These are phyloP conservation scores for Cheilosia impressa DNA, from an alignment of 2,888 invertebrate species.

Conservation along the genomic window DNA sequence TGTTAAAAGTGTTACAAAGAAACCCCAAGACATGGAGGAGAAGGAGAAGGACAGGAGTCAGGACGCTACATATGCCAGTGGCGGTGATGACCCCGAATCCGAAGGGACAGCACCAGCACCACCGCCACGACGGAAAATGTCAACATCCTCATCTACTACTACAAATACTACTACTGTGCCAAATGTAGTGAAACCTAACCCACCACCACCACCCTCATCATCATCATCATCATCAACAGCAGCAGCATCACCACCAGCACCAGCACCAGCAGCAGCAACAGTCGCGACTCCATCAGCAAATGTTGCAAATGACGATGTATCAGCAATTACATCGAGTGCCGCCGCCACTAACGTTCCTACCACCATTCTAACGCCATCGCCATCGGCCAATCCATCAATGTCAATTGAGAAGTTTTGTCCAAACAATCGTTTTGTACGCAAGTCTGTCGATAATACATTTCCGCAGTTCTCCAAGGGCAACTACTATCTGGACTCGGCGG, in stretches of 20 bases:
- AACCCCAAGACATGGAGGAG: slow-evolving; percentile 54
- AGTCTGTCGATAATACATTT: slow-evolving; percentile 82
- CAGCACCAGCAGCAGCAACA: not conserved
- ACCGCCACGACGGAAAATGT: not conserved
- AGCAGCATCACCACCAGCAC: not conserved
- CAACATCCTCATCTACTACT: not conserved
- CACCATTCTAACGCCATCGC: slow-evolving; percentile 46
- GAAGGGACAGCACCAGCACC: not conserved
- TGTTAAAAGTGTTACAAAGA: slow-evolving; percentile 28
- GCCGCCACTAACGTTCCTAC: slow-evolving; percentile 61
- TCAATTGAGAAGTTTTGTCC: slow-evolving; percentile 78
- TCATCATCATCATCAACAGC: not conserved
- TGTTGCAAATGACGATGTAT: slow-evolving; percentile 55
- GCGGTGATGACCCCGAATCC: slow-evolving; percentile 22
- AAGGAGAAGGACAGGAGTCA: slow-evolving; percentile 40
- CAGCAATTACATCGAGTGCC: slow-evolving; percentile 75
- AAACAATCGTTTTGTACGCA: slow-evolving; percentile 82
- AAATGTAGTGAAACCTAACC: slow-evolving; percentile 28
- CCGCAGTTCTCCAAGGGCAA: slow-evolving; percentile 79
- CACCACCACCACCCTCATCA: not conserved
- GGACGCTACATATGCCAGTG: slow-evolving; percentile 34
- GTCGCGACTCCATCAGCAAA: not conserved
- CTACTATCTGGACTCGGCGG: slow-evolving; percentile 79
- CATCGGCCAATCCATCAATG: slow-evolving; percentile 59
- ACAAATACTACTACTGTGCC: slow-evolving; percentile 35